Conservation (phyloP, 2,888 invertebrate genomes). For the Volucella zonaria region DNA sequence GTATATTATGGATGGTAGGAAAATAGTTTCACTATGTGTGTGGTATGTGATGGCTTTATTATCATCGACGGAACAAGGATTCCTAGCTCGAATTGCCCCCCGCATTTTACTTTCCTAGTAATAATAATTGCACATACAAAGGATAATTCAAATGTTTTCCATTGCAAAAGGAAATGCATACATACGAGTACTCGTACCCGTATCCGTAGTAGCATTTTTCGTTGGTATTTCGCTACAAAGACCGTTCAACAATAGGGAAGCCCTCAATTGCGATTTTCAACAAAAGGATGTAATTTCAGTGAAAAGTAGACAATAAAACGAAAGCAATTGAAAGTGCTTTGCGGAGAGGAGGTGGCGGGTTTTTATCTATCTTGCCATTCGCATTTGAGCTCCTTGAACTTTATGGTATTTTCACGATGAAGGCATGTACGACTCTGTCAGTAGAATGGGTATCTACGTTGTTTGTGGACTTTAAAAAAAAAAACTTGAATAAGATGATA, state of each 20-base stretch:
- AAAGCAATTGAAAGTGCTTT: constrained; percentile 37
- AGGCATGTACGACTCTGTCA: background rate
- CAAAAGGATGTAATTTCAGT: constrained; percentile 27
- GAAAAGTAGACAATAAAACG: background rate
- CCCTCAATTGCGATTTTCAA: constrained; percentile 19
- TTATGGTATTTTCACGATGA: background rate
- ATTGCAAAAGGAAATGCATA: constrained; percentile 18
- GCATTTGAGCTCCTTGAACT: constrained; percentile 38
- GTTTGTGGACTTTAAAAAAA: too few relatives aligned
- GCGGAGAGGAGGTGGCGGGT: constrained; percentile 32
- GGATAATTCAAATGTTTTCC: constrained; percentile 40
- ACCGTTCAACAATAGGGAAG: background rate
- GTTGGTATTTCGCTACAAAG: constrained; percentile 8
- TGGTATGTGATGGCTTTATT: constrained; percentile 36
- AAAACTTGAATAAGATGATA: too few relatives aligned
- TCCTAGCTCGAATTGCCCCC: constrained; percentile 5
- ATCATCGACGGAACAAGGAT: constrained; percentile 3
- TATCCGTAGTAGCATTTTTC: background rate
- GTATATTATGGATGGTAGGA: background rate
- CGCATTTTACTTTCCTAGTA: constrained; percentile 16
- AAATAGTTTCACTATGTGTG: constrained; percentile 27
- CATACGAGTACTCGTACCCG: too few relatives aligned
- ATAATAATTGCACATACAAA: constrained; percentile 48
- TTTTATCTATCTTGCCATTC: constrained; percentile 7
- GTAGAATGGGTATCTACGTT: background rate